Percentiles rank a stretch among this genome's conserved stretches.
phyloP scores from a whole-genome alignment of 2,113 vertebrate species.

The Prietella phreatophila region DNA sequence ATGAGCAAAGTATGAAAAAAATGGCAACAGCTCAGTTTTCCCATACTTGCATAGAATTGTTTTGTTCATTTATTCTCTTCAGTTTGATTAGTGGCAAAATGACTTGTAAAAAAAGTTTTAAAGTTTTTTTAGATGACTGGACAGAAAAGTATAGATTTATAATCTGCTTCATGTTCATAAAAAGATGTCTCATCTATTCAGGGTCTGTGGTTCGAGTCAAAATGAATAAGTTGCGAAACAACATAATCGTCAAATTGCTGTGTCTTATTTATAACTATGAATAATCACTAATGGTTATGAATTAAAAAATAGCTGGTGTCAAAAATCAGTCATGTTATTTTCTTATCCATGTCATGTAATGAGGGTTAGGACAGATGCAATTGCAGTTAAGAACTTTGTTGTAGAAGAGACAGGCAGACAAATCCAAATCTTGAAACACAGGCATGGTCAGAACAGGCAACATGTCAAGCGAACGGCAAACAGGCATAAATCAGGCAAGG shows the following conservation, averaged over 20 bases:
- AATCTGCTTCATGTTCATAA: neutral
- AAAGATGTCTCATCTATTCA: neutral
- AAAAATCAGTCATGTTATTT: neutral
- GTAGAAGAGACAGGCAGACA: too few species aligned
- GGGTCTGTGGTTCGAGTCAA: neutral
- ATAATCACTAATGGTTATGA: neutral
- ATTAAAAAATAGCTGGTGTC: neutral
- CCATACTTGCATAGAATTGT: neutral
- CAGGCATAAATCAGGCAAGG: too few species aligned
- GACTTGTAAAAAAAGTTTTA: neutral
- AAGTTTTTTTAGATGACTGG: neutral
- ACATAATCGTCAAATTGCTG: neutral
- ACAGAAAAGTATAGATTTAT: neutral
- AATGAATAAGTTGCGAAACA: neutral
- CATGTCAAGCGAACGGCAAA: too few species aligned
- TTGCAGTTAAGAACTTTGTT: too few species aligned
- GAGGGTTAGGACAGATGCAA: too few species aligned
- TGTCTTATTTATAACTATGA: neutral
- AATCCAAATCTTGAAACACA: too few species aligned
- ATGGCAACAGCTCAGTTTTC: neutral
- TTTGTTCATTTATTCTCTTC: neutral
- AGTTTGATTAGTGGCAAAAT: neutral
- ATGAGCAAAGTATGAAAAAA: constrained; percentile 13
- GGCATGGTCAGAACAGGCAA: too few species aligned
- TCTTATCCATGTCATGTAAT: neutral